Percentiles rank a stretch among this genome's conserved stretches.
Conservation (phyloP, 2,113 vertebrate genomes). For the Callionymus lyra region DNA sequence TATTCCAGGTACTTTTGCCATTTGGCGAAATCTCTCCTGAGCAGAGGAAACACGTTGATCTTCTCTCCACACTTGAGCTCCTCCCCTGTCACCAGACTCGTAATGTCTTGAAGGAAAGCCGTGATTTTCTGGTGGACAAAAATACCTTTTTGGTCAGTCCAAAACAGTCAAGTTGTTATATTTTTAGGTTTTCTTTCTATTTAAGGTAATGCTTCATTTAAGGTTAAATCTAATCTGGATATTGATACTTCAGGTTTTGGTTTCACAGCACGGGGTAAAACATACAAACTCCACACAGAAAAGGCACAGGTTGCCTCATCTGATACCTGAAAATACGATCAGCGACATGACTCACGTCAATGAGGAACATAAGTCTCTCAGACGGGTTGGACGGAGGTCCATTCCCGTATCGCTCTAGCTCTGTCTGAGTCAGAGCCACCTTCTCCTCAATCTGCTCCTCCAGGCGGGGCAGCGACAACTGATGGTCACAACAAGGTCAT, state of each 20-base stretch:
- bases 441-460: constrained; percentile 64
- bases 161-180: no score
- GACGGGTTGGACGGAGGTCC: constrained; percentile 49
- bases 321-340: no score
- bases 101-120: constrained; percentile 63
- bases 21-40: constrained; percentile 61
- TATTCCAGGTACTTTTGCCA: constrained; percentile 45
- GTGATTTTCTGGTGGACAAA: constrained; percentile 69
- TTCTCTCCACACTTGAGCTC: constrained; percentile 44
- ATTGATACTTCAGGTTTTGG: no score
- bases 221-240: no score
- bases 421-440: constrained; percentile 42
- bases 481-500: constrained; percentile 1
- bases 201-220: no score
- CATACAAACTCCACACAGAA: no score
- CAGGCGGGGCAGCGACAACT: constrained; percentile 61
- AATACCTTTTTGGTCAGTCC: neutral
- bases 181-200: no score
- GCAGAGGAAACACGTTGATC: constrained; percentile 59
- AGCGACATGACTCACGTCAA: constrained; percentile 47
- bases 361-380: constrained; percentile 51
- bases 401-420: constrained; percentile 57
- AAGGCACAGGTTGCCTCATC: no score
- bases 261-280: no score
- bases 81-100: constrained; percentile 58